Evolutionary conservation across 1,140 invertebrate genomes (phyloP).

Genomic region (Dendrolimus punctatus): DNA sequence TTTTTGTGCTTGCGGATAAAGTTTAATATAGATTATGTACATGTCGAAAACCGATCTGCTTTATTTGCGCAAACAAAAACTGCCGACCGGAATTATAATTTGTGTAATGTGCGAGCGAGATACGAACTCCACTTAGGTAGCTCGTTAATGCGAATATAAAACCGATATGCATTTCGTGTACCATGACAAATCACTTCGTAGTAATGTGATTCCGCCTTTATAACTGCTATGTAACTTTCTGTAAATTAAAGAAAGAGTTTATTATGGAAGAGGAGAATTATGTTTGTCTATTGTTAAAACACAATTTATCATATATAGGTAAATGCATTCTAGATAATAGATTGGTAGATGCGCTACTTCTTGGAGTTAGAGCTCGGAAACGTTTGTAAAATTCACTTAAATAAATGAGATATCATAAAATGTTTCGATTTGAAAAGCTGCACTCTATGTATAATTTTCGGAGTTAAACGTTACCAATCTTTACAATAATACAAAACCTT

Average conservation of each 20-base stretch:
- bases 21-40: too few relatives aligned
- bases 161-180: too few relatives aligned
- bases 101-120: too few relatives aligned
- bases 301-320: constrained; percentile 21
- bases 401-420: constrained; percentile 30
- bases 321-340: constrained; percentile 57
- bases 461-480: constrained; percentile 67
- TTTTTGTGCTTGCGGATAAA: too few relatives aligned
- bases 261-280: constrained; percentile 18
- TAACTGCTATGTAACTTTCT: too few relatives aligned
- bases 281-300: constrained; percentile 27
- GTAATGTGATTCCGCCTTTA: too few relatives aligned
- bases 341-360: constrained; percentile 69
- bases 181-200: too few relatives aligned
- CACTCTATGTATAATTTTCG: constrained; percentile 57
- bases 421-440: constrained; percentile 73
- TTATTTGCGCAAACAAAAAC: too few relatives aligned
- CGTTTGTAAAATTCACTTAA: constrained; percentile 27
- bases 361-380: constrained; percentile 47
- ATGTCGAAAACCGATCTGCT: too few relatives aligned
- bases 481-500: constrained; percentile 69
- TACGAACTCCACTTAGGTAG: too few relatives aligned
- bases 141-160: too few relatives aligned
- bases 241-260: not conserved
- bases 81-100: too few relatives aligned